Base-by-base conservation (phyloP, 2,797 vertebrate species). In the Parambassis ranga region DNA sequence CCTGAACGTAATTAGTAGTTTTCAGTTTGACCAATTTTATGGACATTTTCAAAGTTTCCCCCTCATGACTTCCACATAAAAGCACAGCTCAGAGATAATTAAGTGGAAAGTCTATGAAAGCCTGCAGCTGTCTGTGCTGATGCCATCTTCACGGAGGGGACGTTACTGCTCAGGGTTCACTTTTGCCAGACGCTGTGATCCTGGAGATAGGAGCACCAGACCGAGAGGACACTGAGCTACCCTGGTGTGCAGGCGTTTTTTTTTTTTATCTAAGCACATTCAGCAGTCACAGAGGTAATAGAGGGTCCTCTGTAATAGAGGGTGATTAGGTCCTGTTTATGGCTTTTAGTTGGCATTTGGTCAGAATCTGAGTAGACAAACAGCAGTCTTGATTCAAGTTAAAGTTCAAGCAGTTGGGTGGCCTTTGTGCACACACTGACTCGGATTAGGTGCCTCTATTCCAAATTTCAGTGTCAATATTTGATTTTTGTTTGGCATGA, bases 71-170 rank as follows among this genome's bases (percentile, higher is more conserved):
- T 79, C 71, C 67, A 83, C 80, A 87, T 89, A 65, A 90, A 88
- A 87, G 77, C 51, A 33, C 38, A 42, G 55, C 56, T 75, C 24
- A 18, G 13, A 66, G 63, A 69, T 86, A 82, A 87, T 79, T 75
- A 79, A 83, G 79, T 84, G 85, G 85, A 84, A 89, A 85, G 64
- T 66, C 47, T 37, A 84, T 78, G 70, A 77, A 74, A 77, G 52
- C 53, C 36, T 11, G 57, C 75, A 20, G 48, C 55, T 62, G 6
- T 76, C 68, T 74, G 58, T 33, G 43, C 84, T 47, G 77, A 81
- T 84, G 81, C 81, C 86, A 76, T 84, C 81, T 81, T 75, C 42
- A 42, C 82, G 26, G 58, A 77, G 77, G 65, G 83, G 63, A 78
- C 81, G 38, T 85, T 57, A 51, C 66, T 41, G 10, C 66, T 73